These are phyloP conservation scores for Aphelocoma californica DNA, from an alignment of 2,797 vertebrate species.

Conservation along the genomic window DNA sequence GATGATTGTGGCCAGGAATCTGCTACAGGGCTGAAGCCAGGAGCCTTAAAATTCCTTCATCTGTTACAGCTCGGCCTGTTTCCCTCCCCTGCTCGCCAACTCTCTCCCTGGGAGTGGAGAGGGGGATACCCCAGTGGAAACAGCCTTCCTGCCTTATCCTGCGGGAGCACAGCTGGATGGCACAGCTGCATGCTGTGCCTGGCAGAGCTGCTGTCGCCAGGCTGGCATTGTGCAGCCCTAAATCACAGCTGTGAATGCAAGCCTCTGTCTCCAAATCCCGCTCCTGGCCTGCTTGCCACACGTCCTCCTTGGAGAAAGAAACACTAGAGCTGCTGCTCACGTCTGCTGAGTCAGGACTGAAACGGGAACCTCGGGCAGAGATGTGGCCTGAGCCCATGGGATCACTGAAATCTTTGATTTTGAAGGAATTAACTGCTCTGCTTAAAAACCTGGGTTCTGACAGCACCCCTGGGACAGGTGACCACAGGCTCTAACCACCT, in stretches of 20 bases:
- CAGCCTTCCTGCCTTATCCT: background rate
- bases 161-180: background rate
- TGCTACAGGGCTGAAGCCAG: constrained; percentile 78
- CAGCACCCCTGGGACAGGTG: background rate
- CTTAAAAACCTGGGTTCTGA: background rate
- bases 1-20: constrained; percentile 90
- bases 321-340: background rate
- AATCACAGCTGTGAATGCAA: background rate
- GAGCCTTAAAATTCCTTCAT: background rate
- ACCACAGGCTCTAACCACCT: background rate
- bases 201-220: background rate
- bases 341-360: background rate
- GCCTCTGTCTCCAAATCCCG: background rate
- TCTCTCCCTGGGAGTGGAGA: background rate
- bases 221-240: background rate
- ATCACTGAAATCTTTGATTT: background rate
- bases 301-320: background rate
- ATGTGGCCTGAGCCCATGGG: background rate
- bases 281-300: background rate
- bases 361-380: accelerated
- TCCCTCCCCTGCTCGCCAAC: background rate
- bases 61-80: background rate
- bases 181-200: background rate
- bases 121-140: background rate
- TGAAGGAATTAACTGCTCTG: background rate